Percentiles rank a stretch among this genome's conserved stretches.
These are phyloP conservation scores for Tipula vernalis DNA, from an alignment of 2,888 invertebrate species.

Conservation along the genomic window DNA sequence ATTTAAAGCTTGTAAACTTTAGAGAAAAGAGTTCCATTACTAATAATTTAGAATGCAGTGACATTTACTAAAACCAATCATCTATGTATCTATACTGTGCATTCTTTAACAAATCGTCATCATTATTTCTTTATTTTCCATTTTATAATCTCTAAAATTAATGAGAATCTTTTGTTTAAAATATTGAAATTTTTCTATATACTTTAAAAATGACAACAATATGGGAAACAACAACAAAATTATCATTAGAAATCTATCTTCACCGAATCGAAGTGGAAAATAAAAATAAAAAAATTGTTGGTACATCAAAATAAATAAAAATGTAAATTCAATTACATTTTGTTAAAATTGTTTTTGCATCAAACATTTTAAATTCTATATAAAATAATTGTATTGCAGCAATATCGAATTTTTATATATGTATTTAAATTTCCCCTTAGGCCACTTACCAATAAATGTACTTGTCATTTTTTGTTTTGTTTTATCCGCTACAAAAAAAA, in stretches of 20 bases:
- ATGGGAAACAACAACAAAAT: neutral
- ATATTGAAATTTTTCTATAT: neutral
- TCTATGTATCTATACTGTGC: neutral
- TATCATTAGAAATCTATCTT: neutral
- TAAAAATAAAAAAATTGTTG: neutral
- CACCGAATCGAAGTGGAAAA: neutral
- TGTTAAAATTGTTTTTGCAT: neutral
- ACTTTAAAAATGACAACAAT: neutral
- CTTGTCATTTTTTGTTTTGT: no score
- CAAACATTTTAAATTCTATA: neutral
- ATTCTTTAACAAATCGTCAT: neutral
- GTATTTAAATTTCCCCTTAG: no score
- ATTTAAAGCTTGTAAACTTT: no score
- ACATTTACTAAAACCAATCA: neutral
- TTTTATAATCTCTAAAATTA: neutral
- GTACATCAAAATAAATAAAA: neutral
- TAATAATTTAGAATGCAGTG: no score
- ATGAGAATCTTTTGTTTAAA: neutral
- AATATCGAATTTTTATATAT: no score
- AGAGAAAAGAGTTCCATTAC: no score
- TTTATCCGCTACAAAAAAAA: no score
- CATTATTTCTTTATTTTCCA: neutral
- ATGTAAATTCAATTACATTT: neutral
- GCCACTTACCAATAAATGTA: no score
- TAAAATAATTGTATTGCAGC: no score